A percentile compares a stretch with the other conserved stretches of the same genome.
Conservation (phyloP, 2,888 invertebrate species). For the Rhagium mordax region DNA sequence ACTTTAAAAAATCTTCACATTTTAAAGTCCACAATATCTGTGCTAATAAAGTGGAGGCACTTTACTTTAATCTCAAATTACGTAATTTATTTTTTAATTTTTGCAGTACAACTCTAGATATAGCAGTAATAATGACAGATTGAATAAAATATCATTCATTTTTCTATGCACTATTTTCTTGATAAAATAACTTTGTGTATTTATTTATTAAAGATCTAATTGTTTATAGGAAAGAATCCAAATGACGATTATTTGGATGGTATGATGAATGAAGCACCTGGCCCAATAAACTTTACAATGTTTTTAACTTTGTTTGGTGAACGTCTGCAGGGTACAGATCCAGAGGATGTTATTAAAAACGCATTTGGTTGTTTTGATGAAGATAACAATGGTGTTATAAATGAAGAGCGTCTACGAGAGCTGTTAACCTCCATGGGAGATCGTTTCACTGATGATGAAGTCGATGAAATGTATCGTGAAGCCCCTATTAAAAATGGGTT, state of each 20-base stretch:
- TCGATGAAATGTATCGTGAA: conserved; percentile 99
- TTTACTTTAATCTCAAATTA: no score
- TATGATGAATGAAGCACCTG: conserved; percentile 99
- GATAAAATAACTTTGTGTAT: no score
- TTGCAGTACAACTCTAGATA: no score
- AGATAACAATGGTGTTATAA: conserved; percentile 92
- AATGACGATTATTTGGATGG: conserved; percentile 95
- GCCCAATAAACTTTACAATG: conserved; percentile 99
- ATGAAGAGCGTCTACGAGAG: conserved; percentile 95
- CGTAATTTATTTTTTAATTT: no score
- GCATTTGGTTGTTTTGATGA: conserved; percentile 99
- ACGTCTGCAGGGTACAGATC: conserved; percentile 97
- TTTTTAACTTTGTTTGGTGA: conserved; percentile 99
- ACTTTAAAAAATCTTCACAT: no score
- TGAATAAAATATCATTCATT: no score
- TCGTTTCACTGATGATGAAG: conserved; percentile 96
- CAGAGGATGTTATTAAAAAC: conserved; percentile 99
- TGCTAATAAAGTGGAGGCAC: no score
- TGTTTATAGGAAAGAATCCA: conserved; percentile 78
- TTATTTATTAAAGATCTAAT: not conserved
- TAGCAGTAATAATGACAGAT: no score
- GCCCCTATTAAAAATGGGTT: conserved; percentile 96
- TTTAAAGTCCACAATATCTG: no score
- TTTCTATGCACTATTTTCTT: no score
- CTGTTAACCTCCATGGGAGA: conserved; percentile 98